Conservation (phyloP, 2,113 vertebrate genomes). For the Micronycteris hirsuta region DNA sequence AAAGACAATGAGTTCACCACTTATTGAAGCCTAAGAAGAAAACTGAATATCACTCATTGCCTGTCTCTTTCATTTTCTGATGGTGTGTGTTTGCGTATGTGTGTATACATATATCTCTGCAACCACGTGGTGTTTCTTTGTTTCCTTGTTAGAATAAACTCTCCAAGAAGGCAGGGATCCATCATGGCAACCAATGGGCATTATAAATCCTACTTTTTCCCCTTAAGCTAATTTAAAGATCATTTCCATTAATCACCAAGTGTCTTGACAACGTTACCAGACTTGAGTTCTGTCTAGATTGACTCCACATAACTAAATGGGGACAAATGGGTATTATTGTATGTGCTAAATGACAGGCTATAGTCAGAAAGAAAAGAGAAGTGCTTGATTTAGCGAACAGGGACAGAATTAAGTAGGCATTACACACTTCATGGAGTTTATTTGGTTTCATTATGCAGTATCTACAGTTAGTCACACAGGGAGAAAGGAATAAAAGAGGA, state of each 20-base stretch:
- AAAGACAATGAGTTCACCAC: background rate
- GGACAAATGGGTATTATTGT: background rate
- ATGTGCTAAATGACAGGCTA: background rate
- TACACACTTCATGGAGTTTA: constrained; percentile 58
- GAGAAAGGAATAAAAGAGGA: constrained; percentile 54
- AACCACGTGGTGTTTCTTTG: background rate
- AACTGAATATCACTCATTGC: background rate
- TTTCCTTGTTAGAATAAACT: background rate
- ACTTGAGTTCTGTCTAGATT: background rate
- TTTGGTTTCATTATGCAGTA: constrained; percentile 64
- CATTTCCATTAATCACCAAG: background rate
- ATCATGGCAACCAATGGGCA: background rate
- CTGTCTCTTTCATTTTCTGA: background rate
- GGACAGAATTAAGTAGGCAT: constrained; percentile 59
- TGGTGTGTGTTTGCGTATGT: background rate
- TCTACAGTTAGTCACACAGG: constrained; percentile 49
- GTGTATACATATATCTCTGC: background rate
- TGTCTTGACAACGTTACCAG: background rate
- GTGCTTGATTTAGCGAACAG: constrained; percentile 43
- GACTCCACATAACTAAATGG: background rate
- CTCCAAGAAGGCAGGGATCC: background rate
- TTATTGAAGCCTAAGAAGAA: background rate
- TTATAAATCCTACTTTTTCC: background rate
- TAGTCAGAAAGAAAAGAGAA: constrained; percentile 27
- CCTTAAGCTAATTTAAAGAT: background rate